phyloP scores from a whole-genome alignment of 2,797 vertebrate genomes.

The Lagocephalus sceleratus region DNA sequence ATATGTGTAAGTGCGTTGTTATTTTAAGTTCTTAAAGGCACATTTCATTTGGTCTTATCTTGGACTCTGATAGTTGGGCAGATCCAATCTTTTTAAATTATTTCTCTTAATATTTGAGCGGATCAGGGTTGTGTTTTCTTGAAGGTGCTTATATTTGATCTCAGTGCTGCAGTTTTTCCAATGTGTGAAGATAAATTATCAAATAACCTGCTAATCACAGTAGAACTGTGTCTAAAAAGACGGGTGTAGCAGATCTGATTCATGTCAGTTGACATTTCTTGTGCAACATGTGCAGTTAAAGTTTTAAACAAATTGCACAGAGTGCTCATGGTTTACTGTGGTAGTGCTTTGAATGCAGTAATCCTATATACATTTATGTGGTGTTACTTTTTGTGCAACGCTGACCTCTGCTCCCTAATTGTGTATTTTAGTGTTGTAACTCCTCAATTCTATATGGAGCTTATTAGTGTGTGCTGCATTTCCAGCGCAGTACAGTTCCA shows the following conservation, averaged over 20 bases:
- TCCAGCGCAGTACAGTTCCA: too few relatives aligned
- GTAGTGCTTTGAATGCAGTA: too few relatives aligned
- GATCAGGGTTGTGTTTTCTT: background rate
- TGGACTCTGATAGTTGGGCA: too few relatives aligned
- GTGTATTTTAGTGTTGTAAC: constrained; percentile 1
- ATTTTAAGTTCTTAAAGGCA: background rate
- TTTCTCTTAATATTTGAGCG: too few relatives aligned
- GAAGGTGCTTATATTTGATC: constrained; percentile 13
- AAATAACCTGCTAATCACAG: background rate
- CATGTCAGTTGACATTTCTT: background rate
- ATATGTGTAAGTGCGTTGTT: too few relatives aligned
- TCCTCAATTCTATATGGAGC: background rate
- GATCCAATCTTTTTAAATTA: too few relatives aligned
- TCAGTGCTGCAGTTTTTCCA: constrained; percentile 2
- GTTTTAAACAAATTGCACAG: too few relatives aligned
- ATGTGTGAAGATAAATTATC: background rate
- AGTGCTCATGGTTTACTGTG: too few relatives aligned
- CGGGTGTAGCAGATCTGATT: too few relatives aligned
- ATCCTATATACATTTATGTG: too few relatives aligned
- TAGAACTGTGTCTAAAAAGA: background rate
- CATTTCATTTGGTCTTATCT: background rate
- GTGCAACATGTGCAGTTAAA: background rate
- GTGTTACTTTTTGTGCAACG: background rate
- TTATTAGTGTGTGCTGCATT: too few relatives aligned
- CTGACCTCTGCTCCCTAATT: background rate